Conservation (phyloP, 1,140 invertebrate species). For the Tetramorium simillimum region DNA sequence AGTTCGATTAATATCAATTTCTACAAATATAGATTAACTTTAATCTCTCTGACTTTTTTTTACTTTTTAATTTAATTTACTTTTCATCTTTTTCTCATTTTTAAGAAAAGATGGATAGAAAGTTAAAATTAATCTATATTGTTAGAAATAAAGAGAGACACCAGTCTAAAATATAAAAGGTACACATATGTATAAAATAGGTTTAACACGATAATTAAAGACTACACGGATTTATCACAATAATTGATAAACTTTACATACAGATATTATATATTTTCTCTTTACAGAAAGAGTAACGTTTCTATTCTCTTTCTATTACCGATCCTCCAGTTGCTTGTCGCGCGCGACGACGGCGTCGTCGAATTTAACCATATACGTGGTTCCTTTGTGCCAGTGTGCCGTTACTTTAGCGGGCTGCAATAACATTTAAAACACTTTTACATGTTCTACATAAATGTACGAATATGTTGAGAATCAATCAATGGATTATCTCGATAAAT, state of each 20-base stretch:
- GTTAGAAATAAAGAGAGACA: neutral
- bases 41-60: too few species aligned
- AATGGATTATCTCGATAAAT: neutral
- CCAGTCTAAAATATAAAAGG: neutral
- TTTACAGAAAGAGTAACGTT: neutral
- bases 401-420: slow-evolving; percentile 96
- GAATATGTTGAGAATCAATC: neutral
- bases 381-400: slow-evolving; percentile 99
- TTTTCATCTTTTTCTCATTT: too few species aligned
- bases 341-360: slow-evolving; percentile 96
- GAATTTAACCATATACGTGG: slow-evolving; percentile 99
- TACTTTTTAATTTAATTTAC: too few species aligned
- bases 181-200: neutral
- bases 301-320: slow-evolving; percentile 84
- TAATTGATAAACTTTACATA: neutral
- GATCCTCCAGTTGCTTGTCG: slow-evolving; percentile 97
- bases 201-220: neutral
- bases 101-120: too few species aligned
- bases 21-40: too few species aligned
- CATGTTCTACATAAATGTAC: neutral
- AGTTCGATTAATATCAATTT: too few species aligned
- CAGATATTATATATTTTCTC: neutral
- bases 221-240: neutral
- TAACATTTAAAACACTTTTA: neutral
- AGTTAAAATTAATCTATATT: too few species aligned